Percentiles rank a stretch among this genome's conserved stretches.
Conservation (phyloP, 1,140 invertebrate genomes). For the Bombus sibiricus region DNA sequence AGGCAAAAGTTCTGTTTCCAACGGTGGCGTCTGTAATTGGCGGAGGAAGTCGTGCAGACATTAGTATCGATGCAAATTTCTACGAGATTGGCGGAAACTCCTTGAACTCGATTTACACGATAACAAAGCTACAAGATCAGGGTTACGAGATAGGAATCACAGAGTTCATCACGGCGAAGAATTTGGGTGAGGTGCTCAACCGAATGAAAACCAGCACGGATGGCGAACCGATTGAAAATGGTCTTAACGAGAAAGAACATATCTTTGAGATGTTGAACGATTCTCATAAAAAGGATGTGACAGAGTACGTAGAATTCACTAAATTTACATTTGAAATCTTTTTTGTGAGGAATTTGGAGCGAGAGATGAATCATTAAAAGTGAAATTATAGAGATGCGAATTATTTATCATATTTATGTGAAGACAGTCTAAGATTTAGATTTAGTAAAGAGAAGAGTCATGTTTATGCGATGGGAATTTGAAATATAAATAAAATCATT, state of each 20-base stretch:
- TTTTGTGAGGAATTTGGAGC: not conserved
- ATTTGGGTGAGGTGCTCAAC: conserved; percentile 86
- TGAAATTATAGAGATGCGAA: not conserved
- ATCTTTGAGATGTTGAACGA: conserved; percentile 84
- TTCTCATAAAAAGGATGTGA: conserved; percentile 85
- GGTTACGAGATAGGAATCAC: conserved; percentile 91
- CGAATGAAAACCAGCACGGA: conserved; percentile 28
- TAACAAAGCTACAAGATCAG: conserved; percentile 89
- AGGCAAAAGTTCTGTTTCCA: conserved; percentile 87
- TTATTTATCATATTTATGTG: not conserved
- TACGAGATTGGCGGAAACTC: conserved; percentile 94
- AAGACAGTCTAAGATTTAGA: too few relatives aligned
- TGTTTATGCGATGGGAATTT: too few relatives aligned
- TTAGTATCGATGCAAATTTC: conserved; percentile 88
- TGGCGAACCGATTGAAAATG: conserved; percentile 48
- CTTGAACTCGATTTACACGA: conserved; percentile 91
- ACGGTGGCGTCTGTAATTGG: conserved; percentile 88
- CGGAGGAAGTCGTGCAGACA: conserved; percentile 82
- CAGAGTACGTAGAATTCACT: conserved; percentile 77
- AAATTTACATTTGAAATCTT: not conserved
- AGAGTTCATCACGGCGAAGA: conserved; percentile 90
- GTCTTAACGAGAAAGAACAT: conserved; percentile 76
- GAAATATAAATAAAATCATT: too few relatives aligned
- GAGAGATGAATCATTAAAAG: too few relatives aligned
- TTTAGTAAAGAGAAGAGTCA: too few relatives aligned